Evolutionary conservation across 2,797 vertebrate species (phyloP), one percentile per base, ranked within the genome.

Genomic region (Lycodopsis pacificus): DNA sequence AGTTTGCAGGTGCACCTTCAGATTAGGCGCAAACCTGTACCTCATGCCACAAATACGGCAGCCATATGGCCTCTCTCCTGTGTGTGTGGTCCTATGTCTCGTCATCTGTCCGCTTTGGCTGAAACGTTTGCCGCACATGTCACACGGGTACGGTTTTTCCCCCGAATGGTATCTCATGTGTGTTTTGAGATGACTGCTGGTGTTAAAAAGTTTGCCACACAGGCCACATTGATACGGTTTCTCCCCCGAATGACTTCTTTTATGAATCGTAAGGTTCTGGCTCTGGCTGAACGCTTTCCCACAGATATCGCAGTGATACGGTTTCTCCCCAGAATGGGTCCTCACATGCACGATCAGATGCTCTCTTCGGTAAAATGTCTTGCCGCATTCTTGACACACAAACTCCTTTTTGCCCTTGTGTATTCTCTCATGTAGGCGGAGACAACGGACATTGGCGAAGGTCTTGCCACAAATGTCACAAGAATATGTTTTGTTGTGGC

Each of bases 81-180:
- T 83, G 3, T 88, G 54, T 0, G 71, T 88, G 34, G 72, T 83
- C 54, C 46, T 71, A 4, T 89, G 86, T 51, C 84, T 79, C 0
- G 51, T 84, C 85, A 87, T 66, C 36, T 82, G 77, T 64, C 71
- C 80, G 1, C 73, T 84, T 12, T 79, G 77, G 11, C 46, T 32
- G 65, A 89, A 87, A 13, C 59, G 7, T 49, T 81, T 87, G 5
- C 83, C 88, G 2, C 85, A 89, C 14, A 89, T 57, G 6, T 79
- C 69, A 17, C 88, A 86, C 0, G 56, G 13, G 54, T 56, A 85
- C 0, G 77, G 82, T 36, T 86, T 89, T 25, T 85, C 84, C 5
- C 77, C 87, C 0, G 84, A 66, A 38, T 86, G 87, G 70, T 83
- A 70, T 1, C 80, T 62, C 87, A 81, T 87, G 83, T 89, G 88